Base-by-base conservation (phyloP, 92 coral and sea anemone species). In the Epizoanthus illoricatus region DNA sequence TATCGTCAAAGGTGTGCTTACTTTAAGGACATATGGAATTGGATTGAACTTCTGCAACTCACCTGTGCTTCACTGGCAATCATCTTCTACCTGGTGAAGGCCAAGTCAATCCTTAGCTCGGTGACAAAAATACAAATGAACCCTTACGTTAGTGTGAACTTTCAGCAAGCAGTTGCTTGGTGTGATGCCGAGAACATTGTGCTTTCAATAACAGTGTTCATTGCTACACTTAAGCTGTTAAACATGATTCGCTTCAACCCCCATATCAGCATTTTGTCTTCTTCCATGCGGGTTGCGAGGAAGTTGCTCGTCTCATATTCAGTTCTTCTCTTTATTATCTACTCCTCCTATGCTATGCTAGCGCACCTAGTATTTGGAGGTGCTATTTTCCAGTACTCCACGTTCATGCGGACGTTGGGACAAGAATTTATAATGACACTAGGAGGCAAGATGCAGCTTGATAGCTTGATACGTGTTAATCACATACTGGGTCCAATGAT, bases 171-270 rank as follows among this genome's bases (percentile, higher is more conserved):
- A 0, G 64, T 91, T 47, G 71, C 64, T 4, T 87, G 94, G 91
- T 49, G 72, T 47, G 88, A 93, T 58, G 92, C 91, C 10, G 97
- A 93, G 73, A 92, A 85, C 57, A 80, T 73, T 10, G 85, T 88
- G 5, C 83, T 93, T 36, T 86, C 97, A 18, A 58, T 91, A 20
- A 74, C 92, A 23, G 88, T 93, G 39, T 93, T 89, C 60, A 47
- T 91, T 5, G 88, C 91, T 8, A 93, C 97, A 5, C 21, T 89
- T 21, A 93, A 93, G 47, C 66, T 91, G 3, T 84, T 93, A 4
- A 87, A 90, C 28, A 84, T 93, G 89, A 59, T 93, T 41, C 97
- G 97, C 36, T 93, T 93, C 68, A 93, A 93, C 62, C 87, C 88
- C 10, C 97, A 93, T 64, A 60, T 93, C 65, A 86, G 89, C 74